Conservation (phyloP, 2,113 vertebrate genomes). For the Scolopax mira region DNA sequence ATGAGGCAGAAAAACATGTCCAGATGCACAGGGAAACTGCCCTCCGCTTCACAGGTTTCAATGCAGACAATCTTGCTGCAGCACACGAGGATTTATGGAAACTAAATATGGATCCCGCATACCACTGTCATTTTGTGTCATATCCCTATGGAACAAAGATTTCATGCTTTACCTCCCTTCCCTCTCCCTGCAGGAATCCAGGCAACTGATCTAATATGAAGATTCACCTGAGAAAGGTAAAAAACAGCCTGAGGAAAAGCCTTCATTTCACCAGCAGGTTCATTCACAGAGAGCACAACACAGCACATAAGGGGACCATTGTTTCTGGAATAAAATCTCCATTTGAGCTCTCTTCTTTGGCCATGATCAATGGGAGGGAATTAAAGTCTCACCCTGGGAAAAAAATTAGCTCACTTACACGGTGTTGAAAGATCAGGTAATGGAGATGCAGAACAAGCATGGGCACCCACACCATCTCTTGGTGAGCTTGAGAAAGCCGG, state of each 20-base stretch:
- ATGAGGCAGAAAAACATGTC: not conserved
- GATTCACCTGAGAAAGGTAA: conserved; percentile 34
- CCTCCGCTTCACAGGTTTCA: not conserved
- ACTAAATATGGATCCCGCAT: not conserved
- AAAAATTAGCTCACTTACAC: conserved; percentile 27
- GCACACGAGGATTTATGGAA: not conserved
- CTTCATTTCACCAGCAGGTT: conserved; percentile 64
- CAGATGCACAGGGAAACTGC: not conserved
- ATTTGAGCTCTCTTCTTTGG: conserved; percentile 59
- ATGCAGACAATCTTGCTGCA: not conserved
- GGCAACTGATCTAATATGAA: conserved; percentile 40
- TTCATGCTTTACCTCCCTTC: not conserved
- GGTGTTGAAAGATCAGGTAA: conserved; percentile 66
- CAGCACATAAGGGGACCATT: conserved; percentile 48
- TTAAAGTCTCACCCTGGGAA: conserved; percentile 56
- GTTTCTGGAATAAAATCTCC: conserved; percentile 67
- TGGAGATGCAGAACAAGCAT: not conserved
- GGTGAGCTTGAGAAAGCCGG: not conserved
- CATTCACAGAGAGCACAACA: conserved; percentile 19
- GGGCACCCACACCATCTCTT: not conserved
- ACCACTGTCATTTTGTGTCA: not conserved
- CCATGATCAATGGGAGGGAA: conserved; percentile 60
- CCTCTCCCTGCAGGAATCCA: not conserved
- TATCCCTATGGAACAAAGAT: not conserved
- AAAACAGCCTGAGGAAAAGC: conserved; percentile 26